Conservation (phyloP, 2,888 invertebrate genomes). For the Digitonthophagus gazella region DNA sequence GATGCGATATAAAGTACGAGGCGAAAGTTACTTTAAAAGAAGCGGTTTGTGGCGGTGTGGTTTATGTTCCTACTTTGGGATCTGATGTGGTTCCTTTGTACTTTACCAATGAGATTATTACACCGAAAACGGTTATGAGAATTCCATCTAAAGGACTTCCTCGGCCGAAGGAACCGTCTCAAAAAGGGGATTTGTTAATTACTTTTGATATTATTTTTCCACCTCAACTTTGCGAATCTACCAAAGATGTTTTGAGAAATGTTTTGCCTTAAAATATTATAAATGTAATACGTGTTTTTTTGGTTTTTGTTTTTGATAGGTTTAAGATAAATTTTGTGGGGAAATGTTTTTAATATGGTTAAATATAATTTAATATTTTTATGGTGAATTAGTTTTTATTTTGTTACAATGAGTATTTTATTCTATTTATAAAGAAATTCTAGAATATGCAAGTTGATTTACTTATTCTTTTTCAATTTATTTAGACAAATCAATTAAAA, state of each 20-base stretch:
- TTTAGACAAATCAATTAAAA: no score
- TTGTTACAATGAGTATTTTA: no score
- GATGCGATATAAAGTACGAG: constrained; percentile 83
- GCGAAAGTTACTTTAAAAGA: constrained; percentile 80
- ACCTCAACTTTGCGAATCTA: constrained; percentile 50
- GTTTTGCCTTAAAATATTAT: constrained; percentile 19
- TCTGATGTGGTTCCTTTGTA: constrained; percentile 75
- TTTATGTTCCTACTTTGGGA: constrained; percentile 81
- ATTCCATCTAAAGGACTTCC: constrained; percentile 87
- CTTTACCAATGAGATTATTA: constrained; percentile 74
- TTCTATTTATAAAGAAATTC: no score
- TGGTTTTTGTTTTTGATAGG: not conserved
- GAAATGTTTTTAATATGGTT: not conserved
- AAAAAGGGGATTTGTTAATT: constrained; percentile 85
- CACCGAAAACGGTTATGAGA: constrained; percentile 79
- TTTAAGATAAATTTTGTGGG: not conserved
- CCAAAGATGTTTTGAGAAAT: constrained; percentile 26
- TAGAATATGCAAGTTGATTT: no score
- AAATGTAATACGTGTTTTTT: not conserved
- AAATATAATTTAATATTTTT: no score
- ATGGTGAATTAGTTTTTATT: not conserved
- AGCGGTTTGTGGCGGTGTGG: constrained; percentile 81
- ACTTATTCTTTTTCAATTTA: no score
- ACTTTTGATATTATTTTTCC: constrained; percentile 93
- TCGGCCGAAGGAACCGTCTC: constrained; percentile 83